phyloP scores from a whole-genome alignment of 2,797 vertebrate species.

The Hylomyscus alleni region DNA sequence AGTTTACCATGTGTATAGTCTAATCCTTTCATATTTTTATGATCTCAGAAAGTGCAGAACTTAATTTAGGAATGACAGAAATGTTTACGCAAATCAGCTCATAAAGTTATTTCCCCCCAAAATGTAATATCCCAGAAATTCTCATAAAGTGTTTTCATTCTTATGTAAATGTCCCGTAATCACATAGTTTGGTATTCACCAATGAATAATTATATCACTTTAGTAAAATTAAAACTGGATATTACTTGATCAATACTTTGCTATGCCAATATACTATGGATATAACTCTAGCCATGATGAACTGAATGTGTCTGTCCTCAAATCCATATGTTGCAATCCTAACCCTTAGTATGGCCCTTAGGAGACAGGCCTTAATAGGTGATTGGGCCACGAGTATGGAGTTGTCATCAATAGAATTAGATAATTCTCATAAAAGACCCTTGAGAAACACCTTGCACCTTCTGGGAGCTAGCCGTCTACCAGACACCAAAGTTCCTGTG shows the following conservation, averaged over 20 bases:
- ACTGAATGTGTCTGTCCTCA: not conserved
- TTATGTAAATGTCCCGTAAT: conserved; percentile 24
- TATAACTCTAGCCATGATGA: not conserved
- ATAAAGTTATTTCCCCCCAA: conserved; percentile 14
- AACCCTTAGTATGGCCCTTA: not conserved
- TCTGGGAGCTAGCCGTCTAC: not conserved
- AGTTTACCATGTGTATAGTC: not conserved
- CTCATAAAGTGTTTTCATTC: conserved; percentile 46
- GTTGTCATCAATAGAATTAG: not conserved
- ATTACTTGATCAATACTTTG: conserved; percentile 23
- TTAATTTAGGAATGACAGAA: not conserved
- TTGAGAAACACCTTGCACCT: not conserved
- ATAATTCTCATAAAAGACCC: not conserved
- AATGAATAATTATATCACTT: conserved; percentile 30
- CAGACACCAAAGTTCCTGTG: not conserved
- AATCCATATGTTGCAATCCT: not conserved
- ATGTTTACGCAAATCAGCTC: not conserved
- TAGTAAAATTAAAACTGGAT: conserved; percentile 26
- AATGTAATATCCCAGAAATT: conserved; percentile 1
- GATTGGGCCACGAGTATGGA: not conserved
- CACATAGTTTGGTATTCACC: not conserved
- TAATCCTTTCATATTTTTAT: conserved; percentile 45
- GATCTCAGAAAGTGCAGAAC: conserved; percentile 11
- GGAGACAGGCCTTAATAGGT: not conserved
- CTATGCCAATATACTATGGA: not conserved